Percentiles rank a stretch among this genome's conserved stretches.
Conservation (phyloP, 2,888 invertebrate species). For the Spilarctia lutea region DNA sequence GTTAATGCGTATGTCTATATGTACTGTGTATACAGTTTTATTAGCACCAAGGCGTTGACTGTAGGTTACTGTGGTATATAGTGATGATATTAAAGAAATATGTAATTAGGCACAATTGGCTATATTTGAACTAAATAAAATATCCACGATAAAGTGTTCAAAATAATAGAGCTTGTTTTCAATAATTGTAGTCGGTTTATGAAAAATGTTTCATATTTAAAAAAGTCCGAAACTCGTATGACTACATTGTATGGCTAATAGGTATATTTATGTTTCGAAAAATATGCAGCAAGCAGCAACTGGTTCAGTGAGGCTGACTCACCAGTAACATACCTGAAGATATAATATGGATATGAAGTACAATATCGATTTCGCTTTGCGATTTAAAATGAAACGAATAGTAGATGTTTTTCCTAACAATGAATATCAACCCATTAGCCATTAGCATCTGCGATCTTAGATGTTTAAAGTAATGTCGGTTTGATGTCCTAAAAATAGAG, state of each 20-base stretch:
- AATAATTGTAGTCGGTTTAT: neutral
- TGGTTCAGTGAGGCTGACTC: neutral
- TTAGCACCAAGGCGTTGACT: slow-evolving; percentile 9
- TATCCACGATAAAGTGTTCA: neutral
- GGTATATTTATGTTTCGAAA: neutral
- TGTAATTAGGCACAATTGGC: neutral
- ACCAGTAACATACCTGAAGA: neutral
- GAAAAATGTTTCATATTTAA: neutral
- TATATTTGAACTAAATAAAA: neutral
- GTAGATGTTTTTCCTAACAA: neutral
- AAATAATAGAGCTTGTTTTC: neutral
- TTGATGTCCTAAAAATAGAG: neutral
- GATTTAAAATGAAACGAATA: neutral
- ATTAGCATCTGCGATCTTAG: too few species aligned
- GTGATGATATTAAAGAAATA: slow-evolving; percentile 5
- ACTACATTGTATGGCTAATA: neutral
- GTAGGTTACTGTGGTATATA: neutral
- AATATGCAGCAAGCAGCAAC: neutral
- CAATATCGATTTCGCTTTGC: neutral
- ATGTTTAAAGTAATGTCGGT: too few species aligned
- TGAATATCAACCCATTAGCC: neutral
- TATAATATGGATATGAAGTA: neutral
- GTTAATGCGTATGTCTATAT: neutral
- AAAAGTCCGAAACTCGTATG: neutral
- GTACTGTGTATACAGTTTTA: slow-evolving; percentile 13